Evolutionary conservation across 2,113 vertebrate genomes (phyloP), one percentile per base, ranked within the genome.

Genomic region (Periophthalmus modestus): DNA sequence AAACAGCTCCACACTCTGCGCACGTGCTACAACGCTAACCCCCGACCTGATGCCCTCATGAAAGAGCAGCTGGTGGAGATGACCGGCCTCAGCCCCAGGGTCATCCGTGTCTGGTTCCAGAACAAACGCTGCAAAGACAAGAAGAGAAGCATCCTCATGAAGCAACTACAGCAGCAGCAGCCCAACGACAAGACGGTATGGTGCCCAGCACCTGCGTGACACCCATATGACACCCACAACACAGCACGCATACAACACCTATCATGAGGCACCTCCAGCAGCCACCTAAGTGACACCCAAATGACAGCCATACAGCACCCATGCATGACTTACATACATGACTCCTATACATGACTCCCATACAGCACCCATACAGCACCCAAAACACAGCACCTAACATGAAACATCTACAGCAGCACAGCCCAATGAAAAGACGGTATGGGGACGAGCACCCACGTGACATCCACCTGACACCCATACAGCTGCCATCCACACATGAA

Each of bases 81-180:
- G 98, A 99, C 98, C 1, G 95, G 97, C 76, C 96, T 99, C 69
- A 99, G 97, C 68, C 98, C 98, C 39, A 92, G 97, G 7, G 97
- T 99, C 79, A 99, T 99, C 92, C 93, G 98, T 59, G 98, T 99
- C 82, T 99, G 98, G 98, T 99, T 99, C 94, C 98, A 99, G 90
- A 99, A 99, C 93, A 99, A 99, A 89, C 89, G 97, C 9, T 99
- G 98, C 93, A 99, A 99, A 86, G 98, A 99, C 93, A 99, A 99
- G 89, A 99, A 99, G 80, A 92, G 96, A 73, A 97, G 95, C 87
- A 91, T 98, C 58, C 94, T 99, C 87, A 99, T 99, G 95, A 99
- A 99, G 79, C 98, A 99, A 75, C 95, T 99, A 23, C 97, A 99
- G 85, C 96, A 97, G 72, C 97, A 99, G 87, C 97, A 98, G 73